Evolutionary conservation across 2,113 vertebrate species (phyloP).

Genomic region (human): GRCh38 chr17:3299501-3300000

Average conservation of each 20-base stretch:
- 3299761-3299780: neutral
- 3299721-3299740: neutral
- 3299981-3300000: neutral
- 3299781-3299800: neutral
- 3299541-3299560: neutral
- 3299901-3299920: neutral
- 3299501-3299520: neutral
- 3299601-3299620: neutral
- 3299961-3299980: neutral
- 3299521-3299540: neutral
- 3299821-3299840: neutral
- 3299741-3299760: neutral
- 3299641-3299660: neutral
- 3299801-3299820: neutral
- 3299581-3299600: no score
- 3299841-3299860: constrained; percentile 14
- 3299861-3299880: neutral
- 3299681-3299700: neutral
- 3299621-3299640: neutral
- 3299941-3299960: neutral
- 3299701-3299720: neutral
- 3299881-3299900: neutral
- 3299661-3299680: neutral
- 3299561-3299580: neutral
- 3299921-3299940: neutral